A percentile compares a stretch with the other conserved stretches of the same genome.
Evolutionary conservation across 2,888 invertebrate species (phyloP).

Genomic region (Iphiclides podalirius): DNA sequence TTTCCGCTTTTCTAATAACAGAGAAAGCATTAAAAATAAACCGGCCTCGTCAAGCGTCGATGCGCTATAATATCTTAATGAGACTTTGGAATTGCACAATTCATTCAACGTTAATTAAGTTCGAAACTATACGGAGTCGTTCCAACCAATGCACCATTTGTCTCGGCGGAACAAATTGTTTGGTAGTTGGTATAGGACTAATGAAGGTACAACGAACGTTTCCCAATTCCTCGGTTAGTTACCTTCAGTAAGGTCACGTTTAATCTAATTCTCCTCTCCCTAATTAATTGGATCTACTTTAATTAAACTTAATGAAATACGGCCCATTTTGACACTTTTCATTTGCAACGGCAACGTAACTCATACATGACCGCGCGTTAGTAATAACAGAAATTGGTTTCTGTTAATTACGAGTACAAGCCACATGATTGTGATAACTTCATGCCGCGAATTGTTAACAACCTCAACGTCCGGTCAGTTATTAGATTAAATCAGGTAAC

Average conservation of each 20-base stretch:
- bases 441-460: too few relatives aligned
- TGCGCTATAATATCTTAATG: background rate
- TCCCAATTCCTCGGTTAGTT: conserved; percentile 19
- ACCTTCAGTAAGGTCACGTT: conserved; percentile 37
- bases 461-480: too few relatives aligned
- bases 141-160: background rate
- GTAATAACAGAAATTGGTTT: background rate
- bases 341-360: too few relatives aligned
- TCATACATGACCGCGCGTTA: background rate
- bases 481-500: too few relatives aligned
- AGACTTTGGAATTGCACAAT: background rate
- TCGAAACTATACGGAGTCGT: conserved; percentile 2
- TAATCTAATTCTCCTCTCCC: conserved; percentile 59
- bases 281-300: conserved; percentile 46
- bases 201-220: conserved; percentile 6
- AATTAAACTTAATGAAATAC: conserved; percentile 36
- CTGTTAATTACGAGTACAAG: too few relatives aligned
- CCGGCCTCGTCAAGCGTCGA: background rate
- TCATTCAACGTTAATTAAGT: background rate
- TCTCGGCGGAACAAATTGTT: conserved; percentile 9
- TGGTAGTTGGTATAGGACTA: background rate
- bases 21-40: background rate
- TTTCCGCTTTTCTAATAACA: background rate
- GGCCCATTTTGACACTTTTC: background rate
- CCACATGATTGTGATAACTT: too few relatives aligned